Conservation (phyloP, 1,140 invertebrate genomes). For the Vanessa tameamea region DNA sequence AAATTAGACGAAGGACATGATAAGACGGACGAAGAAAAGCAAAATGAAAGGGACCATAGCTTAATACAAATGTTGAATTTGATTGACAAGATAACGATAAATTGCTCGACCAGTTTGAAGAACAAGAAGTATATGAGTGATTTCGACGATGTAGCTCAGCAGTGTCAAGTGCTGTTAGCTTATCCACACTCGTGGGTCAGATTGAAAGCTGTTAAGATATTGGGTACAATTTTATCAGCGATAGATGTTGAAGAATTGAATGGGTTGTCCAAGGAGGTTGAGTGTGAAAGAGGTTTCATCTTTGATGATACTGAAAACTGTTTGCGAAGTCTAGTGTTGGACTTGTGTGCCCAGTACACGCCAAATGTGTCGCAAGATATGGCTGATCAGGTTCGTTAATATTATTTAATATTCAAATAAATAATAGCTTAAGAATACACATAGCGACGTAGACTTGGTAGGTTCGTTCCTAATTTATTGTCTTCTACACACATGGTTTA, state of each 20-base stretch:
- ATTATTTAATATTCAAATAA: too few relatives aligned
- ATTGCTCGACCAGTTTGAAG: constrained; percentile 74
- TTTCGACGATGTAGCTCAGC: constrained; percentile 84
- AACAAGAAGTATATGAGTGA: constrained; percentile 65
- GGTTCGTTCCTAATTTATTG: too few relatives aligned
- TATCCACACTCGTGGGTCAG: constrained; percentile 86
- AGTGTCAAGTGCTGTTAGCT: constrained; percentile 86
- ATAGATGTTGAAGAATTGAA: constrained; percentile 84
- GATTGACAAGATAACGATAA: constrained; percentile 77
- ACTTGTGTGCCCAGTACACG: constrained; percentile 87
- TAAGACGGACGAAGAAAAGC: constrained; percentile 72
- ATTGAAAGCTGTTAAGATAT: constrained; percentile 86
- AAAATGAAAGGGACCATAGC: constrained; percentile 80
- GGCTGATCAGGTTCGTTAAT: constrained; percentile 82
- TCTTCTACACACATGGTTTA: too few relatives aligned
- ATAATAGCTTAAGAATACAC: too few relatives aligned
- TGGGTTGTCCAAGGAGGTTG: constrained; percentile 51
- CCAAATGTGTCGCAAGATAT: constrained; percentile 83
- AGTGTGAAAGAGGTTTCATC: constrained; percentile 82
- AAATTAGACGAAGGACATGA: constrained; percentile 53
- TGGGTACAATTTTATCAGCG: constrained; percentile 85
- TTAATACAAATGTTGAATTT: constrained; percentile 82
- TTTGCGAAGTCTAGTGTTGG: constrained; percentile 85
- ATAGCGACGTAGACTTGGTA: too few relatives aligned
- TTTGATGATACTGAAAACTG: constrained; percentile 82